Conservation (phyloP, 2,113 vertebrate genomes). For the Gobiocypris rarus region DNA sequence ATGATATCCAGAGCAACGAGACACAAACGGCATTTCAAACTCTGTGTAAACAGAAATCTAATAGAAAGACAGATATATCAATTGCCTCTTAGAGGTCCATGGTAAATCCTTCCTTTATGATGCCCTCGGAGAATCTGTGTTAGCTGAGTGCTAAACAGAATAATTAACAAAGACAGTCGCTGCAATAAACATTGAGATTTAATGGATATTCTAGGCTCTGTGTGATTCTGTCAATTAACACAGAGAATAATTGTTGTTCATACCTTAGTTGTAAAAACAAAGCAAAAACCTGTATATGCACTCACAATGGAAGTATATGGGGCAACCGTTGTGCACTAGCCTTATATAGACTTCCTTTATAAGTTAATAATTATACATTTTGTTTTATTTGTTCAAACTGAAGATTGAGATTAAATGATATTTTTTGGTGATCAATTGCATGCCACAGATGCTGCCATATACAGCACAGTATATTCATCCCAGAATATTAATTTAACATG, state of each 20-base stretch:
- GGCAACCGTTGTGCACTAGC: background rate
- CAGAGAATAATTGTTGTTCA: background rate
- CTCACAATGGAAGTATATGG: background rate
- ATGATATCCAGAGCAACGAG: constrained; percentile 12
- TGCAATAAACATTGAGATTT: constrained; percentile 14
- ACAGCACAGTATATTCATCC: background rate
- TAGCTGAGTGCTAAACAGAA: background rate
- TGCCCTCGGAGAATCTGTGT: constrained; percentile 20
- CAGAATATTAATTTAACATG: background rate
- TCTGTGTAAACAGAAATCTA: constrained; percentile 20
- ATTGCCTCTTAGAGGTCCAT: background rate
- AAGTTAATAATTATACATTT: background rate
- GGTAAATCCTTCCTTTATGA: constrained; percentile 11
- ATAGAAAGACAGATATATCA: constrained; percentile 6
- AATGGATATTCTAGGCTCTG: background rate
- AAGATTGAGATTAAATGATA: background rate
- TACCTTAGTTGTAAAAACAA: background rate
- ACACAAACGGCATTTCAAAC: background rate
- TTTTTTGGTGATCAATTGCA: background rate
- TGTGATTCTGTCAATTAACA: background rate
- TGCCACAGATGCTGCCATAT: background rate
- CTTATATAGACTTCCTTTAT: background rate
- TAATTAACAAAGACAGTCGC: background rate
- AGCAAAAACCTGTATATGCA: background rate
- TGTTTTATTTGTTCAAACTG: background rate